Base-by-base conservation (phyloP, 1,140 invertebrate genomes). In the Nebria ingens region DNA sequence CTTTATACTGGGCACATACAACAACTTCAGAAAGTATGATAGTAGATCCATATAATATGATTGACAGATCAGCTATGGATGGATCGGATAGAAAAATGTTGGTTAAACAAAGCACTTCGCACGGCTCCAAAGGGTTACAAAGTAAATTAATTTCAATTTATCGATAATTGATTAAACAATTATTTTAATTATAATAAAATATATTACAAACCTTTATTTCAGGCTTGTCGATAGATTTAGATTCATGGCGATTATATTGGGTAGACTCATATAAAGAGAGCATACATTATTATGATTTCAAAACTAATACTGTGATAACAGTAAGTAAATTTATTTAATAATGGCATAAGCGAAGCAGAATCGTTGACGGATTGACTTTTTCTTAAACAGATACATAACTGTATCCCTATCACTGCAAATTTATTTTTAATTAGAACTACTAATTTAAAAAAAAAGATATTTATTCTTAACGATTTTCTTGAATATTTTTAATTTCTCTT, bases 21-120 rank as follows among this genome's bases (percentile, higher is more conserved):
- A 63, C 40, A 11, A 17, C 40, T 45, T 12, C 6, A 4, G 40
- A 45, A 17, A 61, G 66, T 45, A 70, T 17, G 17, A 45, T 12
- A 12, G 40, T 17, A 17, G 40, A 45, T 45, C 17, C 40, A 67
- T 55, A 61, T 2, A 76, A 77, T 61, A 67, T 66, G 19, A 77
- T 91, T 58, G 80, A 82, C 65, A 71, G 68, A 55, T 78, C 82
- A 4, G 73, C 74, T 55, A 84, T 90, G 75, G 86, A 88, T 71
- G 87, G 85, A 9, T 71, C 61, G 40, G 64, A 69, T n/a, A 62
- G 73, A 15, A 68, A 64, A 22, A 59, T 71, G 9, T 64, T 87
- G 19, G 19, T 50, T 61, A 21, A 65, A 69, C 42, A 57, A 63
- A n/a, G 60, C 60, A 13, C 61, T 73, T 4, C 56, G 56, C 12